Base-by-base conservation (phyloP, 2,888 invertebrate genomes). In the Incurvaria masculella region DNA sequence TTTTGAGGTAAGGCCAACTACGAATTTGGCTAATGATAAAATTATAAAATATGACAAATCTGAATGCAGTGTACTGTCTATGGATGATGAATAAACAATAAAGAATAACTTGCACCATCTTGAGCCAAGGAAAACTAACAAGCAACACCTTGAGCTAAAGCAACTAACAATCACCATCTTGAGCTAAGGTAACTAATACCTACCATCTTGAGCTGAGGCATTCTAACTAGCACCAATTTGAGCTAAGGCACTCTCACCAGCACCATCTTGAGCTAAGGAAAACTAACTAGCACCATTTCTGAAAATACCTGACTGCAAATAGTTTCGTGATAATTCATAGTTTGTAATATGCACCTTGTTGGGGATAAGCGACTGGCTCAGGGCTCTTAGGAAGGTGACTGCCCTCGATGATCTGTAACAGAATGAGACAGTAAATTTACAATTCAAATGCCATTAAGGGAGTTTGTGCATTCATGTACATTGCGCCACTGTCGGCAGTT, bases 361-460 rank as follows among this genome's bases (percentile, higher is more conserved):
- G 62, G 16, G 51, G 58, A 2, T 75, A 75, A 1, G 66, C 60
- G 0, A 71, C 66, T 1, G 76, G 75, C 45, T 74, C 68, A 0
- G 75, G 79, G 42, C 76, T 78, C 51, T 74, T 74, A 0, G 79
- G 79, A 16, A 78, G 56, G 50, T 79, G 79, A 42, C 76, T 79
- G 41, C 79, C 79, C 60, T 79, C 79, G 2, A 79, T 59, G 46
- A 79, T 78, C 79, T 79, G 58, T 2, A 55, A 61, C 11, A 27
- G 8, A 27, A 10, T 10, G 27, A 27, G 46, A 47, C 38, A 38
- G 33, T 2, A 33, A 41, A 26, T 21, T 44, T 21, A 18, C 26
- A 19, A 44, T 4, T 10, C 6, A 6, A 16, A 6, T n/a, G n/a
- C n/a, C n/a, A n/a, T n/a, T n/a, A n/a, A n/a, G n/a, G n/a, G n/a